A percentile compares a stretch with the other conserved stretches of the same genome.
Evolutionary conservation across 2,797 vertebrate genomes (phyloP).

Genomic region (Cryptoblepharus egeriae): DNA sequence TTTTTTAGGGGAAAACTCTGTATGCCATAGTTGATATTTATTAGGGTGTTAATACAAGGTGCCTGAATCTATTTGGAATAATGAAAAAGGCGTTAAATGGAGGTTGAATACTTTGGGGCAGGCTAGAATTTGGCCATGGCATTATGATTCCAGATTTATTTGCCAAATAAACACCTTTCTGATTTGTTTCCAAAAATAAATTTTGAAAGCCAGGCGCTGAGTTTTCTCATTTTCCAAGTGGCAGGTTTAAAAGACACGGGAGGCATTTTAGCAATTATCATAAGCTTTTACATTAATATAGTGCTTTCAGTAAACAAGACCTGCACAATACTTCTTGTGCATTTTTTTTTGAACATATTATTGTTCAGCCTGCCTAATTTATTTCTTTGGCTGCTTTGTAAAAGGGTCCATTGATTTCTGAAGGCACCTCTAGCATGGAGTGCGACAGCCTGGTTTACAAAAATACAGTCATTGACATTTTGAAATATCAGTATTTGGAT

Average conservation of each 20-base stretch:
- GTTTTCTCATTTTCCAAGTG: conserved; percentile 36
- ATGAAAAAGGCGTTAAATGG: conserved; percentile 42
- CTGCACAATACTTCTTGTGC: conserved; percentile 49
- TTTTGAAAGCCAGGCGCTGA: conserved; percentile 57
- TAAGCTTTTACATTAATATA: conserved; percentile 49
- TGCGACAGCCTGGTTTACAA: conserved; percentile 10
- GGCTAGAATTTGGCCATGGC: conserved; percentile 60
- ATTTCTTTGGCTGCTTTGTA: conserved; percentile 39
- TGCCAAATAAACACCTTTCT: conserved; percentile 71
- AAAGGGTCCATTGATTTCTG: conserved; percentile 31
- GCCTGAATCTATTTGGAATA: conserved; percentile 34
- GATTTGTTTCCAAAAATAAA: conserved; percentile 64
- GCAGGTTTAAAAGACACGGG: conserved; percentile 45
- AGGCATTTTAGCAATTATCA: conserved; percentile 52
- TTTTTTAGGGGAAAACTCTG: background rate
- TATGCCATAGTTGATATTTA: background rate
- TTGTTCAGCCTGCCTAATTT: conserved; percentile 35
- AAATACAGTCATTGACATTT: conserved; percentile 18
- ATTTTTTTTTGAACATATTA: conserved; percentile 46
- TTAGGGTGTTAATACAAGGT: conserved; percentile 43
- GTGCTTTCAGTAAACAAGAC: conserved; percentile 40
- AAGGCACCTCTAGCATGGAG: conserved; percentile 55
- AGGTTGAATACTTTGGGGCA: conserved; percentile 43
- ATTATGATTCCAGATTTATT: conserved; percentile 64
- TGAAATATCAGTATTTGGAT: conserved; percentile 15